Percentiles rank a stretch among this genome's conserved stretches.
Evolutionary conservation across 2,797 vertebrate genomes (phyloP).

Genomic region (Alosa sapidissima): DNA sequence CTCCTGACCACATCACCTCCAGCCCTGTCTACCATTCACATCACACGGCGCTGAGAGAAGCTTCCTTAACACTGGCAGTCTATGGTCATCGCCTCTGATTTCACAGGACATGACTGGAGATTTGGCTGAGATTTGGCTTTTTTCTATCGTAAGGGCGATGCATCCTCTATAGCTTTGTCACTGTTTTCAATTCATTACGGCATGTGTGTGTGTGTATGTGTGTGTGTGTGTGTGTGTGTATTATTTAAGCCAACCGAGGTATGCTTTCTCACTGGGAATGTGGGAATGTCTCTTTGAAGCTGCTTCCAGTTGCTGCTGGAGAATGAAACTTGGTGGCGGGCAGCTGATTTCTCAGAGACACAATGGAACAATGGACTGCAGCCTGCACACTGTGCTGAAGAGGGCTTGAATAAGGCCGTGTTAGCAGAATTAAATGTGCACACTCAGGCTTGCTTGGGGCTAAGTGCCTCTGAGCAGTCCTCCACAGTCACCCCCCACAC

Average conservation of each 20-base stretch:
- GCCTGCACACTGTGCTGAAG: background rate
- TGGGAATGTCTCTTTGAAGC: background rate
- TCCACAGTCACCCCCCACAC: background rate
- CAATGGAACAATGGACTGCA: background rate
- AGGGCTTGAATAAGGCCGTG: background rate
- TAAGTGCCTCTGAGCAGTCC: background rate
- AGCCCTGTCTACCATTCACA: background rate
- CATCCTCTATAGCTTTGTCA: background rate
- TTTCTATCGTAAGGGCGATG: background rate
- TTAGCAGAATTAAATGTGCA: conserved; percentile 18
- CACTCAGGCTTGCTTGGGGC: conserved; percentile 10
- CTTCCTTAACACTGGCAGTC: background rate
- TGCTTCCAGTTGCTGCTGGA: background rate
- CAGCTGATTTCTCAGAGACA: background rate
- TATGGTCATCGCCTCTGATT: background rate
- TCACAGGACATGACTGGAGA: background rate
- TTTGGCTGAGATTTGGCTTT: background rate
- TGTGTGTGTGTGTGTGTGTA: too few species aligned
- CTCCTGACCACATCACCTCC: background rate
- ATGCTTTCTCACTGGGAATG: background rate
- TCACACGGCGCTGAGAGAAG: background rate
- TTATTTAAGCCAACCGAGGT: background rate
- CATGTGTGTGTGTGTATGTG: too few species aligned
- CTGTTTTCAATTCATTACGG: background rate
- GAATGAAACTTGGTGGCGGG: background rate